Evolutionary conservation across 2,888 invertebrate species (phyloP).

Genomic region (Tolmerus cingulatus): DNA sequence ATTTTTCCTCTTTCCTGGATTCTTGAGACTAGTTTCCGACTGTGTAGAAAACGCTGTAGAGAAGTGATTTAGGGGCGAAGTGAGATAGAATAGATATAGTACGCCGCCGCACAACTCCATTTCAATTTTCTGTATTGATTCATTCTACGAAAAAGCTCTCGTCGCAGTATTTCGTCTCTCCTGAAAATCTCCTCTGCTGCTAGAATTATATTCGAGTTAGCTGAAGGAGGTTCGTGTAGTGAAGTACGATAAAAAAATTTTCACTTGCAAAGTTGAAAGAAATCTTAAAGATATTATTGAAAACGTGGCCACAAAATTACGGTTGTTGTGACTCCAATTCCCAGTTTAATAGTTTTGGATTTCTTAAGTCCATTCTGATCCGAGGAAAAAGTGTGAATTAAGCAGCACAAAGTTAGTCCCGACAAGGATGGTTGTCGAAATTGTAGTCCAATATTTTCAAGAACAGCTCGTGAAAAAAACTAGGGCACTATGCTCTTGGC

Average conservation of each 20-base stretch:
- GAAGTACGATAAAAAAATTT: constrained; percentile 43
- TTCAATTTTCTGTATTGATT: constrained; percentile 49
- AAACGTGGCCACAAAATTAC: neutral
- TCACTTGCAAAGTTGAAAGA: constrained; percentile 7
- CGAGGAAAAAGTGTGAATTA: neutral
- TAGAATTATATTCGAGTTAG: constrained; percentile 58
- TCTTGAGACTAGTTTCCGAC: neutral
- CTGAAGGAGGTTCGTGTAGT: constrained; percentile 62
- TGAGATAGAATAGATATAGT: constrained; percentile 3
- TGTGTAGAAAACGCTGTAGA: neutral
- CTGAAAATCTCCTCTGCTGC: constrained; percentile 36
- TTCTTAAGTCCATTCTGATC: neutral
- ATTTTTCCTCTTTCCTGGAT: neutral
- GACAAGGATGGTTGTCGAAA: constrained; percentile 21
- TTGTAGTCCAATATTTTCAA: constrained; percentile 22
- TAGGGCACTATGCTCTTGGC: constrained; percentile 38
- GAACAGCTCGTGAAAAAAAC: constrained; percentile 22
- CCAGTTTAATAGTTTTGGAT: neutral
- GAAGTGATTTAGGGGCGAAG: neutral
- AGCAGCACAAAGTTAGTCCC: neutral
- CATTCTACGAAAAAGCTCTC: constrained; percentile 46
- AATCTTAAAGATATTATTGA: neutral
- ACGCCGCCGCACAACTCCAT: constrained; percentile 48
- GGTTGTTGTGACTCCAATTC: neutral
- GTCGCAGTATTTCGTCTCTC: constrained; percentile 45